phyloP scores from a whole-genome alignment of 35 echinoderm and acorn worm species.

The Ophiothrix spiculata region DNA sequence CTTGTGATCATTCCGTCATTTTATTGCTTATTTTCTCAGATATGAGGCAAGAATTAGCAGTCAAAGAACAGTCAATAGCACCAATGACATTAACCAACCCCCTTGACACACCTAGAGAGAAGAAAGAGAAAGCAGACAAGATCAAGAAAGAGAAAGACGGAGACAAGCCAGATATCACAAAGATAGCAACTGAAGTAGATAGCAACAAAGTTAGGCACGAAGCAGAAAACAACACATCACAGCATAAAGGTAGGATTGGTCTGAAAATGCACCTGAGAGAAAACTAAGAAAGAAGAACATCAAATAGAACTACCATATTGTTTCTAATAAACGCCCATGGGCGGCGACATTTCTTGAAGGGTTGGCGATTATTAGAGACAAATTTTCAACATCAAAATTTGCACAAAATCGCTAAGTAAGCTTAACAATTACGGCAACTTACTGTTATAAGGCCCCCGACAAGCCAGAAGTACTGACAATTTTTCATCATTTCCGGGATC shows the following conservation, averaged over 20 bases:
- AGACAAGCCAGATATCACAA: conserved; percentile 12
- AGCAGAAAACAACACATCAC: conserved; percentile 55
- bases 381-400: too few species aligned
- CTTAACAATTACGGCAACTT: too few species aligned
- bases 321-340: too few species aligned
- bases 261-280: neutral
- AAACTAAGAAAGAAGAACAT: neutral
- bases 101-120: conserved; percentile 50
- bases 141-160: conserved; percentile 2
- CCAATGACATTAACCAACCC: neutral
- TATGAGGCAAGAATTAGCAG: conserved; percentile 67
- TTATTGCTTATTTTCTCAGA: conserved; percentile 32
- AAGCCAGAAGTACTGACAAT: too few species aligned
- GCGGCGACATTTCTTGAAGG: too few species aligned
- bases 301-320: too few species aligned
- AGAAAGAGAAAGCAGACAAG: neutral
- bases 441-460: too few species aligned
- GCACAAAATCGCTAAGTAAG: too few species aligned
- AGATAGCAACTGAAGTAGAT: conserved; percentile 37
- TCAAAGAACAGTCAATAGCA: conserved; percentile 41
- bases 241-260: conserved; percentile 38
- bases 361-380: too few species aligned
- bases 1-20: too few species aligned
- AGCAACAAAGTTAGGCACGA: conserved; percentile 85
- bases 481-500: too few species aligned